phyloP scores from a whole-genome alignment of 2,888 invertebrate genomes.

The Tribolium freemani region DNA sequence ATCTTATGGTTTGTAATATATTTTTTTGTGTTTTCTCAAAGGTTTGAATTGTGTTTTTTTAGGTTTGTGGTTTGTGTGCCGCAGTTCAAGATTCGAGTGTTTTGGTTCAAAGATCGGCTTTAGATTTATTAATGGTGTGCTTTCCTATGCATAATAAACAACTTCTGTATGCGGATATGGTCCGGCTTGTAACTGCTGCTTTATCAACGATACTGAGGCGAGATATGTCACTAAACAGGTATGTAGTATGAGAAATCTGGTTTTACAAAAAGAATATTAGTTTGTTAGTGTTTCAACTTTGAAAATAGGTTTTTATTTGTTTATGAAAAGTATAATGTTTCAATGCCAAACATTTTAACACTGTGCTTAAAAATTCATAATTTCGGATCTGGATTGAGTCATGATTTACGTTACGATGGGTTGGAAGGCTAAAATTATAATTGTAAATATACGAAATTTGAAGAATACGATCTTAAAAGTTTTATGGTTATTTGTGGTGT shows the following conservation, averaged over 20 bases:
- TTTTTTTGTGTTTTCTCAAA: neutral
- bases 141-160: slow-evolving; percentile 89
- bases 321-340: neutral
- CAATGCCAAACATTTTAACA: slow-evolving; percentile 1
- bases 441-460: neutral
- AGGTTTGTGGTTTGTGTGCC: slow-evolving; percentile 83
- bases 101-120: slow-evolving; percentile 86
- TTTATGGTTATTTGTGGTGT: too few species aligned
- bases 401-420: neutral
- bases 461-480: too few species aligned
- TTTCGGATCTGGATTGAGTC: neutral
- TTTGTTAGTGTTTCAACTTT: too few species aligned
- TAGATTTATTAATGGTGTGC: slow-evolving; percentile 86
- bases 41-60: slow-evolving; percentile 43
- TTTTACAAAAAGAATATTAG: too few species aligned
- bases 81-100: slow-evolving; percentile 85
- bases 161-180: slow-evolving; percentile 77
- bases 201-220: slow-evolving; percentile 82
- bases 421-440: neutral
- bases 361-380: neutral
- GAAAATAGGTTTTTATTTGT: neutral
- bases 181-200: slow-evolving; percentile 80
- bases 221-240: slow-evolving; percentile 92
- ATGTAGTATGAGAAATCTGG: slow-evolving; percentile 39
- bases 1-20: slow-evolving; percentile 81